Evolutionary conservation across 2,797 vertebrate species (phyloP), one percentile per base, ranked within the genome.

Genomic region (Darevskia mixta): DNA sequence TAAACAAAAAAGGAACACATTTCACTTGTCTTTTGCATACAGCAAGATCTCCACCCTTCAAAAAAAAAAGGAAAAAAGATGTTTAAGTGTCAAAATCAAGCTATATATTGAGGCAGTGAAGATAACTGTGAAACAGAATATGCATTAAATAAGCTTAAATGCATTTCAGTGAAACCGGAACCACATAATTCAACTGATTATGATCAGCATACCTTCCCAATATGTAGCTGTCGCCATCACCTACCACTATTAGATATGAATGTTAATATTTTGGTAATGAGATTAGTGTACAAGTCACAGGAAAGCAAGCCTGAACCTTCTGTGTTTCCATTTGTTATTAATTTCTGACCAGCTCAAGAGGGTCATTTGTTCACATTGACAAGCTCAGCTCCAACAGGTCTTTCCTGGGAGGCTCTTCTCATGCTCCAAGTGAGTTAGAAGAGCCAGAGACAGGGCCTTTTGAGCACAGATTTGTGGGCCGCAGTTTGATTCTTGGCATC

Each of bases 401-500:
- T 61, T 8, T 83, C 78, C 41, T 83, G 0, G 0, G 29, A 78
- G 85, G 72, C 29, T 86, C 38, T 72, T 88, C 69, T 92, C 75
- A 85, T 86, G 75, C 64, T 69, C 88, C 87, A 2, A 6, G 17
- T 67, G 85, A 82, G 82, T 86, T 61, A 78, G 87, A 86, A 20
- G 55, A 49, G 58, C 82, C 94, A 93, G 93, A 94, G 75, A 89
- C 0, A 64, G 86, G 94, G 93, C 88, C 90, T 88, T 93, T 88
- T 1, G 29, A 8, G 0, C 6, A 4, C 89, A 61, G 35, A 91
- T 79, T 88, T 45, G 77, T 94, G 90, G 94, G 90, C 90, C 90
- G 89, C 93, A 92, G 89, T 92, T 89, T 0, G 87, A 90, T 67
- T 89, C 92, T 93, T 95, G 96, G 95, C 95, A 93, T 84, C 0